Base-by-base conservation (phyloP, 2,888 invertebrate species). In the Cybosia mesomella region DNA sequence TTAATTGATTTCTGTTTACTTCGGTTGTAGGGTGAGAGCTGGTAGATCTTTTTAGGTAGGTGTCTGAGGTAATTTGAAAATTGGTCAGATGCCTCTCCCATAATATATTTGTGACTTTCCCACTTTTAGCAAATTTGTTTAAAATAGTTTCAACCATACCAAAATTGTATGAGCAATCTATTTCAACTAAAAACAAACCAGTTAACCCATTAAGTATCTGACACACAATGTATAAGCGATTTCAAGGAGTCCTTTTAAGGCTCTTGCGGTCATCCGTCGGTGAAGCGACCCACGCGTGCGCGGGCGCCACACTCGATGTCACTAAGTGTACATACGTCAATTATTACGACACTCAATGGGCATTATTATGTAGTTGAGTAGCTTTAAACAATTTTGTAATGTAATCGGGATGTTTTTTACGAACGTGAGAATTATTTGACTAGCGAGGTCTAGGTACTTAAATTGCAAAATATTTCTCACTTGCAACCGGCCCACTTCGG, bases 341-440 rank as follows among this genome's bases (percentile, higher is more conserved):
- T 58, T 32, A 58, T 64, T 43, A 39, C 43, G 15, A 58, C 58
- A 58, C 34, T 43, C 28, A 58, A 21, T 21, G 32, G 43, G 15
- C 21, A 43, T 43, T 58, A 64, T 64, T 49, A 32, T 57, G 22
- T 43, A 57, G 13, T 39, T 64, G 36, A 58, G 34, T 54, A 34
- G 36, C 5, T 39, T 39, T 28, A 36, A 15, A 64, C 55, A 18
- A n/a, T 64, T 64, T 64, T 55, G 64, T 64, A 64, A 64, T 64
- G 34, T 57, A 64, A 57, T 57, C 39, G 55, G 39, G 55, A 64
- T 24, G 24, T 54, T 59, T 39, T 39, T 21, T 55, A 9, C 15
- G 43, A 57, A 64, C 36, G 57, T 64, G 57, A 13, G 49, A 49
- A 58, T 58, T n/a, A n/a, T 64, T 49, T 24, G 13, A 21, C 22